Percentiles rank a stretch among this genome's conserved stretches.
phyloP scores from a whole-genome alignment of 2,888 invertebrate genomes.

The Drosophila ustulata region DNA sequence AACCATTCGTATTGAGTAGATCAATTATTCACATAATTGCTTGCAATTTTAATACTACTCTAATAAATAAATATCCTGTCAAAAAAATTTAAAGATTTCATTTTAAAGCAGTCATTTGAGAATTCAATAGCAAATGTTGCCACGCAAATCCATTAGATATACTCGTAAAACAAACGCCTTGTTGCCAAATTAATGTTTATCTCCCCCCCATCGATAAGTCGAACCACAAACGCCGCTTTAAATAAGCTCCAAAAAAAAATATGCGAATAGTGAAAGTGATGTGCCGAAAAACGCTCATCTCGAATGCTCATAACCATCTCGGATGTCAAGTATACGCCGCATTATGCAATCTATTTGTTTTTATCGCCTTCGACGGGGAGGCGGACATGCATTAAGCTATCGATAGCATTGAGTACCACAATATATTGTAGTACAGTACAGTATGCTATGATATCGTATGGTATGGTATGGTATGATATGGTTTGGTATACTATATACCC shows the following conservation, averaged over 20 bases:
- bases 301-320: neutral
- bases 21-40: too few species aligned
- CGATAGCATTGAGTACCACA: neutral
- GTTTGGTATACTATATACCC: neutral
- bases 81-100: too few species aligned
- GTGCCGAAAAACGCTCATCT: neutral
- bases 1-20: too few species aligned
- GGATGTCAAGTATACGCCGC: constrained; percentile 1
- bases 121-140: neutral
- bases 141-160: too few species aligned
- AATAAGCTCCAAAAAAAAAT: neutral
- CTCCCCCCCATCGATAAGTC: neutral
- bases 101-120: too few species aligned
- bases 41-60: too few species aligned
- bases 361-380: neutral
- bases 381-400: neutral
- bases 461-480: neutral
- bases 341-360: constrained; percentile 2
- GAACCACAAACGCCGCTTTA: neutral
- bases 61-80: too few species aligned
- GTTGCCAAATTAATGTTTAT: neutral
- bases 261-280: neutral
- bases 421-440: too few species aligned
- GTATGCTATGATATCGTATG: neutral
- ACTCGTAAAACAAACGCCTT: neutral